These are phyloP conservation scores for Chascanopsetta lugubris DNA, from an alignment of 2,113 vertebrate species.

Conservation along the genomic window DNA sequence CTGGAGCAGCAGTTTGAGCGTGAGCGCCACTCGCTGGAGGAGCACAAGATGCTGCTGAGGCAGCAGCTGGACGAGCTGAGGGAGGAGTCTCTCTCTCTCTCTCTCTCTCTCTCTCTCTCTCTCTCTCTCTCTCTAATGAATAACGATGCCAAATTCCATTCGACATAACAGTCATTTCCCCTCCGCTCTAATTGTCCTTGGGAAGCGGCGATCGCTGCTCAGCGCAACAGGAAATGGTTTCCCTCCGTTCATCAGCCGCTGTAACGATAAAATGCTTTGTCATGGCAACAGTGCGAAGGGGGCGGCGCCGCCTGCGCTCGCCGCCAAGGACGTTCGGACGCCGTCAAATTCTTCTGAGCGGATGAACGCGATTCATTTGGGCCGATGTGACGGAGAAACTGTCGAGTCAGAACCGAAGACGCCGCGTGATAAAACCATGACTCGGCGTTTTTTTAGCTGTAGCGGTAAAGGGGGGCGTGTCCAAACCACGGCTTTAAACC, in stretches of 20 bases:
- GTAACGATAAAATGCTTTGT: constrained; percentile 57
- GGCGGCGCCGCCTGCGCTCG: constrained; percentile 19
- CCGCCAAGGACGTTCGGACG: constrained; percentile 43
- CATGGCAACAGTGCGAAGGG: constrained; percentile 18
- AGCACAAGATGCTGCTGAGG: constrained; percentile 88
- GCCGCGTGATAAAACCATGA: too few species aligned
- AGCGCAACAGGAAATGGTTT: constrained; percentile 32
- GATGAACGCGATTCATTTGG: too few species aligned
- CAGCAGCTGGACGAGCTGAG: constrained; percentile 89
- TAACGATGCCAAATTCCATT: constrained; percentile 41
- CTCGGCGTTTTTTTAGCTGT: too few species aligned
- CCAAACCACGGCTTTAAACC: too few species aligned
- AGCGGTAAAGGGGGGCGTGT: too few species aligned
- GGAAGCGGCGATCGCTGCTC: constrained; percentile 39
- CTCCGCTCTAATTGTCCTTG: constrained; percentile 65
- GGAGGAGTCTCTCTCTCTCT: too few species aligned
- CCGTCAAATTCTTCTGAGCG: constrained; percentile 37
- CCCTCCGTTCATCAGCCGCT: constrained; percentile 53
- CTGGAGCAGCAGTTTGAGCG: constrained; percentile 93
- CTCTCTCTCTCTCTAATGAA: constrained; percentile 46
- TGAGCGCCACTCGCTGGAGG: constrained; percentile 89
- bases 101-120: too few species aligned
- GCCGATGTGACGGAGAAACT: too few species aligned
- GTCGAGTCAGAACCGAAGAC: too few species aligned
- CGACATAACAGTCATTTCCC: constrained; percentile 50